Percentiles rank a stretch among this genome's conserved stretches.
phyloP scores from a whole-genome alignment of 2,797 vertebrate genomes.

The Natrix natrix region DNA sequence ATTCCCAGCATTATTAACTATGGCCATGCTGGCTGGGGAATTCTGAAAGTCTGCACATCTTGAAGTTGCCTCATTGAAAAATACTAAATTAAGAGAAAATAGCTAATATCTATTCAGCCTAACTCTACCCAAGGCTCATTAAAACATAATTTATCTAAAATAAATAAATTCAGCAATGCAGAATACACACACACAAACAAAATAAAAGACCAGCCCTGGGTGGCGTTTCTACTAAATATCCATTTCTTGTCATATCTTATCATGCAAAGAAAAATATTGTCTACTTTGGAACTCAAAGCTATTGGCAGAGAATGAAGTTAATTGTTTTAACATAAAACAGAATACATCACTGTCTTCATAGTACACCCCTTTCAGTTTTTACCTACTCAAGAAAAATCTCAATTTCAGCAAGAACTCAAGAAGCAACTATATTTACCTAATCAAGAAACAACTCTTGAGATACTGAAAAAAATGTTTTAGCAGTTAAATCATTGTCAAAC shows the following conservation, averaged over 20 bases:
- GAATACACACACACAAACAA: background rate
- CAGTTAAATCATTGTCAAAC: background rate
- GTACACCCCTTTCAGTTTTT: background rate
- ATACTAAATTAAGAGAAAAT: background rate
- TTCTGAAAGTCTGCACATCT: background rate
- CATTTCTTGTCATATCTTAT: background rate
- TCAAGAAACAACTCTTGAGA: background rate
- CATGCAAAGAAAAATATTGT: background rate
- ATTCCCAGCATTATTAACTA: background rate
- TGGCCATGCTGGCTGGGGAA: background rate
- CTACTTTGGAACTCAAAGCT: background rate
- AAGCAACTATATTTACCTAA: background rate
- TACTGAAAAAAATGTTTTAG: background rate
- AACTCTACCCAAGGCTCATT: background rate
- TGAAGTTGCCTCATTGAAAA: background rate
- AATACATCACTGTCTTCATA: background rate
- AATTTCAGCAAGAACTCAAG: background rate
- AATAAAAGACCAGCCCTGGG: background rate
- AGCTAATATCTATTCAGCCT: background rate
- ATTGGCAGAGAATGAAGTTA: background rate
- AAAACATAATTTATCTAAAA: background rate
- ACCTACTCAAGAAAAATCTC: background rate
- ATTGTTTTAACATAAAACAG: background rate
- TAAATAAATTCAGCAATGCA: background rate
- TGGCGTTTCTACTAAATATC: background rate